A percentile compares a stretch with the other conserved stretches of the same genome.
Evolutionary conservation across 2,888 invertebrate genomes (phyloP).

Genomic region (Acanthosepion pharaonis): DNA sequence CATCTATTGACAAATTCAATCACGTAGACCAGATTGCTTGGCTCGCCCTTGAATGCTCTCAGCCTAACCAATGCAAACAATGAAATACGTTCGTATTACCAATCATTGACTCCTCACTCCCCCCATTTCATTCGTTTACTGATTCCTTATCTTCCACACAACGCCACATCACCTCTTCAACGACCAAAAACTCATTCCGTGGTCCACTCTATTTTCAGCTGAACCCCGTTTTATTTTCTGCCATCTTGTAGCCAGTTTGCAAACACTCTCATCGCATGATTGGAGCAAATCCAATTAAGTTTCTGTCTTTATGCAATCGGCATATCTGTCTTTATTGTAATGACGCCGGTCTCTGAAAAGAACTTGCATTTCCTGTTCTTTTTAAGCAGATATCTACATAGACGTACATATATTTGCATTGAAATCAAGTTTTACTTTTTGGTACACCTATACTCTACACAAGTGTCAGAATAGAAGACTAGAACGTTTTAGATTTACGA

Average conservation of each 20-base stretch:
- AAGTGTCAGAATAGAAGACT: background rate
- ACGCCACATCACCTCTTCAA: background rate
- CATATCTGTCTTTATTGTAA: background rate
- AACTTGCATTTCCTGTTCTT: background rate
- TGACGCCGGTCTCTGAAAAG: background rate
- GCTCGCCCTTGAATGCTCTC: background rate
- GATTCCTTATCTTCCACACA: background rate
- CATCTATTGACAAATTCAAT: background rate
- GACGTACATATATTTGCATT: background rate
- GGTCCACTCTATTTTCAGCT: background rate
- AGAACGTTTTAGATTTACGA: background rate
- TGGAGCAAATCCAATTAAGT: background rate
- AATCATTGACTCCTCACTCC: background rate
- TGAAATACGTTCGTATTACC: background rate
- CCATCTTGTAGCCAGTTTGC: conserved; percentile 17
- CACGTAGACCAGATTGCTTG: conserved; percentile 3
- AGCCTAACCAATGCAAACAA: background rate
- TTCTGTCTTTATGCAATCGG: background rate
- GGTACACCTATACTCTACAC: background rate
- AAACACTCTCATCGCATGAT: background rate
- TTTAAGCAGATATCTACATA: background rate
- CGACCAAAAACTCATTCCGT: background rate
- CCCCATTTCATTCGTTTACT: background rate
- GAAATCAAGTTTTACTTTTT: background rate
- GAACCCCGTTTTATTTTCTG: background rate